phyloP scores from a whole-genome alignment of 30 jellyfish, hydroid and myxozoan species.

The Aurelia coerulea region DNA sequence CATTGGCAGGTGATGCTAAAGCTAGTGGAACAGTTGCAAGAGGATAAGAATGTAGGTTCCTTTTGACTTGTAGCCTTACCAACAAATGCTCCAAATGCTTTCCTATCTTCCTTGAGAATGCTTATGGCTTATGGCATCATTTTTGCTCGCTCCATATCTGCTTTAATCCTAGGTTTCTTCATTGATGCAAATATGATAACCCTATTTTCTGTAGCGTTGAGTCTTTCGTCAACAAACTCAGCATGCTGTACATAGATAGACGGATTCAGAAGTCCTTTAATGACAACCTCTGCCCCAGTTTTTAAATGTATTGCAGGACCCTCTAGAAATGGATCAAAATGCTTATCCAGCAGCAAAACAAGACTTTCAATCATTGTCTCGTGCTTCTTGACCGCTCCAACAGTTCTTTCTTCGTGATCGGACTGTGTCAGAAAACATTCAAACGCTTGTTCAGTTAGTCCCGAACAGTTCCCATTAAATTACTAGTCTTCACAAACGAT shows the following conservation, averaged over 20 bases:
- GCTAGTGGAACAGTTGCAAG: slow-evolving; percentile 60
- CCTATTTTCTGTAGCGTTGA: slow-evolving; percentile 13
- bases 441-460: not conserved
- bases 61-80: slow-evolving; percentile 51
- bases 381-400: slow-evolving; percentile 18
- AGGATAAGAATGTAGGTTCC: slow-evolving; percentile 31
- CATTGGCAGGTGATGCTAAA: slow-evolving; percentile 43
- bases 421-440: slow-evolving; percentile 10
- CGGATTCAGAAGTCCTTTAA: slow-evolving; percentile 10
- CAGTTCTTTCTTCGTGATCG: slow-evolving; percentile 48
- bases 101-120: slow-evolving; percentile 25
- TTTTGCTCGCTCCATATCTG: slow-evolving; percentile 20
- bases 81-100: slow-evolving; percentile 58
- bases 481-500: slow-evolving; percentile 52
- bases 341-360: too few species aligned
- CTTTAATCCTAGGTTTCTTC: slow-evolving; percentile 1
- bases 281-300: slow-evolving; percentile 8
- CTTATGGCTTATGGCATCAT: not conserved
- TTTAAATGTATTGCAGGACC: slow-evolving; percentile 31
- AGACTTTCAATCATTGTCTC: too few species aligned
- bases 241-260: not conserved
- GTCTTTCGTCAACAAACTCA: slow-evolving; percentile 47
- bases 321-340: too few species aligned
- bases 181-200: not conserved
- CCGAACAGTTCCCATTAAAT: not conserved